Conservation (phyloP, 2,888 invertebrate genomes). For the Callinectes sapidus region DNA sequence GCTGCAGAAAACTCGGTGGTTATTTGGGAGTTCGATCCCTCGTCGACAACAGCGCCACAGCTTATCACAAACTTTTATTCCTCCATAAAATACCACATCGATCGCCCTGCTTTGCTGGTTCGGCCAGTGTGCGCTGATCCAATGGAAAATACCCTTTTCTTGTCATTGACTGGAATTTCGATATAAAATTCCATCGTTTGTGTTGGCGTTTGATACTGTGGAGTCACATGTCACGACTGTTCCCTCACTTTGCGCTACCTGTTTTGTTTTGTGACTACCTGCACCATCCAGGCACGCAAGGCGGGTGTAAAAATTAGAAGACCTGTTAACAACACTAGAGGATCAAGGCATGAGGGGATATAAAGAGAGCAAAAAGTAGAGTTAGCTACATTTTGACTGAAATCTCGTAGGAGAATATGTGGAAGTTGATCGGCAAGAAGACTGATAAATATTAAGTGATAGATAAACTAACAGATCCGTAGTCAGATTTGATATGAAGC, state of each 20-base stretch:
- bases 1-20: not conserved
- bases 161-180: not conserved
- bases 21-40: not conserved
- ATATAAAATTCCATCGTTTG: not conserved
- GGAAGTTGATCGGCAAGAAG: no score
- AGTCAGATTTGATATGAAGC: no score
- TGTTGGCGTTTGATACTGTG: not conserved
- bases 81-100: not conserved
- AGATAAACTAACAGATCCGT: no score
- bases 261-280: not conserved
- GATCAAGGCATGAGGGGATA: not conserved
- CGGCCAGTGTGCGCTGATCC: constrained; percentile 1
- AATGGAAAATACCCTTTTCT: not conserved
- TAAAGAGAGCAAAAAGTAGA: no score
- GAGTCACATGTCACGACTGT: not conserved
- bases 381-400: no score
- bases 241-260: not conserved
- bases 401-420: no score
- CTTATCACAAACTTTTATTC: constrained; percentile 10
- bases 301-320: not conserved
- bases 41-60: not conserved
- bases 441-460: no score
- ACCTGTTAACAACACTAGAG: not conserved
- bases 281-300: not conserved
- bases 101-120: not conserved